A percentile compares a stretch with the other conserved stretches of the same genome.
phyloP scores from a whole-genome alignment of 2,888 invertebrate genomes.

The Macroteleia sp. region DNA sequence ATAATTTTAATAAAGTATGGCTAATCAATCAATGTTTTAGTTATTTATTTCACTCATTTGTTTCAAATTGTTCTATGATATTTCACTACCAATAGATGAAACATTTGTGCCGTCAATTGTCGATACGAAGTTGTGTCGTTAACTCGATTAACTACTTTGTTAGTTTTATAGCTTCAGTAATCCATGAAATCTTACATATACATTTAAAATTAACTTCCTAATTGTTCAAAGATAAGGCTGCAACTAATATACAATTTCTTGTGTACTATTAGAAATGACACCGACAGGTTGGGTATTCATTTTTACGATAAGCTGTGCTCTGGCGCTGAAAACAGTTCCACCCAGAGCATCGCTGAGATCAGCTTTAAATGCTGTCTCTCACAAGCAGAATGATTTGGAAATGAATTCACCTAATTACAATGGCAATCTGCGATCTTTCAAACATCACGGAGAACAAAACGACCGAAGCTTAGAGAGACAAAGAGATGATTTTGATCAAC shows the following conservation, averaged over 20 bases:
- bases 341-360: conserved; percentile 80
- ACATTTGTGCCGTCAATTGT: no score
- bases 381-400: conserved; percentile 83
- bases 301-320: conserved; percentile 63
- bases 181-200: not conserved
- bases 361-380: conserved; percentile 84
- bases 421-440: conserved; percentile 74
- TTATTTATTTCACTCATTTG: not conserved
- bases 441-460: conserved; percentile 70
- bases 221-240: no score
- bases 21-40: no score
- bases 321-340: conserved; percentile 66
- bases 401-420: conserved; percentile 73
- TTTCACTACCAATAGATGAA: no score
- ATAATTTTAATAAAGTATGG: no score
- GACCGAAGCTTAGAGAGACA: conserved; percentile 71
- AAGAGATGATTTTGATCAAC: conserved; percentile 67
- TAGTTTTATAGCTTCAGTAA: not conserved
- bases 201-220: no score
- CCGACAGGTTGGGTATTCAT: conserved; percentile 65
- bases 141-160: not conserved
- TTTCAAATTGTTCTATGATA: no score
- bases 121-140: no score
- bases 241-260: no score
- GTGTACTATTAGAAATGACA: conserved; percentile 67